These are phyloP conservation scores for Anguilla anguilla DNA, from an alignment of 2,797 vertebrate genomes.

Conservation along the genomic window DNA sequence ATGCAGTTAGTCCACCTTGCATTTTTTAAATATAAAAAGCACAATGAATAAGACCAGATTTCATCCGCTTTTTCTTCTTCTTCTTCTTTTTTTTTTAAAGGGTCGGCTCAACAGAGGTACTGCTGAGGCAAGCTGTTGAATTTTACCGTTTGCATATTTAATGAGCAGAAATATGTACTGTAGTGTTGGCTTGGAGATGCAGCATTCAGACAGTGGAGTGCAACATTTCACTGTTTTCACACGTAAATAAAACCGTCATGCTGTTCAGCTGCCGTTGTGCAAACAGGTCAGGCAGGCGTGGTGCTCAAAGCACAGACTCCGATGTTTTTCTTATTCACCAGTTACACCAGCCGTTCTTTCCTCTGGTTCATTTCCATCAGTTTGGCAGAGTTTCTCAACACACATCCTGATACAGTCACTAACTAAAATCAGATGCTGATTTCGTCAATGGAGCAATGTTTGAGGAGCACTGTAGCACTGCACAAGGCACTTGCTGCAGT, in stretches of 20 bases:
- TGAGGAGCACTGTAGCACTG: conserved; percentile 13
- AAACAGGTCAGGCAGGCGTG: conserved; percentile 60
- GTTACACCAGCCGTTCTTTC: conserved; percentile 18
- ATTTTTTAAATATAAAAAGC: conserved; percentile 66
- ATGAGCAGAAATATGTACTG: conserved; percentile 62
- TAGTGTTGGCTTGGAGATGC: conserved; percentile 51
- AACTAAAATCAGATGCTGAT: conserved; percentile 35
- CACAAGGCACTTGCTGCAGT: conserved; percentile 20
- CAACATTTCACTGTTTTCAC: conserved; percentile 57
- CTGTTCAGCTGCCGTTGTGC: conserved; percentile 76
- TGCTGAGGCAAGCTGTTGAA: conserved; percentile 67
- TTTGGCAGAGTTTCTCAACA: conserved; percentile 48
- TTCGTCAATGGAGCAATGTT: conserved; percentile 23
- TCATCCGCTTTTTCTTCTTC: conserved; percentile 53
- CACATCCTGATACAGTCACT: conserved; percentile 43
- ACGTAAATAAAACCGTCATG: conserved; percentile 64
- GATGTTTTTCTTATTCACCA: conserved; percentile 36
- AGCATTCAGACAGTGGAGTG: conserved; percentile 54
- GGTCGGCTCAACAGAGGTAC: conserved; percentile 68
- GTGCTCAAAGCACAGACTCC: conserved; percentile 59
- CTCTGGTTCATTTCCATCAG: conserved; percentile 41
- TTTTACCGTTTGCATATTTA: conserved; percentile 76
- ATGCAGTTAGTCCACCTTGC: conserved; percentile 71
- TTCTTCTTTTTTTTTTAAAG: conserved; percentile 59
- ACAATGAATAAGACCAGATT: conserved; percentile 65